Base-by-base conservation (phyloP, 1,140 invertebrate species). In the Drosophila suzukii region DNA sequence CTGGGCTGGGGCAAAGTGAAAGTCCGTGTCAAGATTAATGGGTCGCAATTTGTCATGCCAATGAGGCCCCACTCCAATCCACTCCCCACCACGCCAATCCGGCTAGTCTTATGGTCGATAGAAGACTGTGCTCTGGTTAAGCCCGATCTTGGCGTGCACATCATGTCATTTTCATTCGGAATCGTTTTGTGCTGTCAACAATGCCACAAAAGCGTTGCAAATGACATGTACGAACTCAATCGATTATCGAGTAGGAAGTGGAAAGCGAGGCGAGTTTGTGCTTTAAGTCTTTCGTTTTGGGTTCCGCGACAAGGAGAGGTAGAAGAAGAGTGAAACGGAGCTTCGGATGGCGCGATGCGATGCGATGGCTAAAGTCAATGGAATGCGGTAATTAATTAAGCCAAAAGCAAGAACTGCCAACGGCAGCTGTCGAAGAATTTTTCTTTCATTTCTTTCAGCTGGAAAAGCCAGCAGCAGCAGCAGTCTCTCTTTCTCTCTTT, bases 221-320 rank as follows among this genome's bases (percentile, higher is more conserved):
- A 88, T 88, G 84, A 89, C 83, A 86, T 86, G 83, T 86, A 86
- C 84, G 83, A 89, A 86, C 83, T 86, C 83, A 86, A 86, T 86
- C 83, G 83, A 86, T 86, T 88, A 86, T 71, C 68, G 85, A 88
- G 83, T 86, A 86, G 81, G 83, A 81, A 79, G 72, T 75, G 71
- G 58, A 74, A 74, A 77, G 74, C 71, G 50, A 49, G 58, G 56
- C 67, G 41, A 72, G 83, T 72, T 88, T 88, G 82, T 88, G 84
- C 63, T 83, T 89, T 88, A 54, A 86, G 84, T 89, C 84, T 83
- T 86, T 83, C 75, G 84, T 79, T 82, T 88, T 78, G 32, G 46
- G 83, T 71, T 68, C 68, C 58, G 65, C 81, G 63, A 32, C 1
- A 32, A 32, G 30, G 30, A 32, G 30, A 32, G 7, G 30, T 20